Base-by-base conservation (phyloP, 2,888 invertebrate genomes). In the Troides oblongomaculatus region DNA sequence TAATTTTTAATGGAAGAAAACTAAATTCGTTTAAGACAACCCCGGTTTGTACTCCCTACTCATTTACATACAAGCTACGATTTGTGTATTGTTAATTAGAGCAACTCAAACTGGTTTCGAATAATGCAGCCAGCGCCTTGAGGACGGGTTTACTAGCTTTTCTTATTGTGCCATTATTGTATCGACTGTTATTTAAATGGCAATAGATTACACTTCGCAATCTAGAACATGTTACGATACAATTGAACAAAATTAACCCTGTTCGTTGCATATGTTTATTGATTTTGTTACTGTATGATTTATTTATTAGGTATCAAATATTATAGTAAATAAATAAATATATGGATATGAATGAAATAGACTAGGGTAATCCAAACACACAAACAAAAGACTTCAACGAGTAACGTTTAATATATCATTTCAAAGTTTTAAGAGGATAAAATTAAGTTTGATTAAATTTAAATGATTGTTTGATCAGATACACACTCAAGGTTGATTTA, bases 31-130 rank as follows among this genome's bases (percentile, higher is more conserved):
- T 76, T 72, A 75, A 74, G 72, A 68, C 73, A 74, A 71, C 59
- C 60, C 56, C 75, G 76, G 80, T 73, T 81, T 77, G 77, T 72
- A 79, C 81, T 77, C 76, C 78, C 78, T 74, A 75, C 83, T 89
- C 89, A 90, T 92, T 90, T 90, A 86, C 91, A 92, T 92, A 90
- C 91, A 92, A 89, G 91, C 87, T 90, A 87, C 92, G 92, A 92
- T 91, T 92, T 92, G 92, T 92, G 92, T 90, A 89, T 91, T 88
- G 92, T 92, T 92, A 92, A 92, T 92, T 92, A 91, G 92, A 91
- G 89, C 89, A 90, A 85, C 83, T 82, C 78, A 86, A 90, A 89
- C 92, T 87, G 91, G 91, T 90, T 89, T 84, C 78, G 73, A 84
- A 82, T 86, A 86, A 87, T 84, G 86, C 81, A 81, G 83, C 81